phyloP scores from a whole-genome alignment of 2,113 vertebrate genomes.

The Acinonyx jubatus region DNA sequence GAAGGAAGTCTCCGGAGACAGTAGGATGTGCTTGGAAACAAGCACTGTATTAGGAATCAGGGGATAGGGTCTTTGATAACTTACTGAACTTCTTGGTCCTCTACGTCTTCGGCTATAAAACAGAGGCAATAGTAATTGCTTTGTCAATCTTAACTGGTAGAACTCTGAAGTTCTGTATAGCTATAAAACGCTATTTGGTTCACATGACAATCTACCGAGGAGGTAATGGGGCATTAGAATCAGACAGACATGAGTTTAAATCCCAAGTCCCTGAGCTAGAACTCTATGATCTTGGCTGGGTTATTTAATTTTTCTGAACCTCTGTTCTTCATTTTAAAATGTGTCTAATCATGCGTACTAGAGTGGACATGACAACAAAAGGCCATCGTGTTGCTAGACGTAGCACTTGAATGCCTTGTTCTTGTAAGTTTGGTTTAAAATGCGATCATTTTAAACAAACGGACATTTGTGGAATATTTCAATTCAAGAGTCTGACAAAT shows the following conservation, averaged over 20 bases:
- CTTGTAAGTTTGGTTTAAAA: not conserved
- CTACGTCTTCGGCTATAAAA: not conserved
- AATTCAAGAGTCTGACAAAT: not conserved
- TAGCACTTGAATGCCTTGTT: not conserved
- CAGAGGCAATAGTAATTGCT: not conserved
- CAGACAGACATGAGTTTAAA: not conserved
- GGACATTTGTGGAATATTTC: not conserved
- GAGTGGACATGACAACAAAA: not conserved
- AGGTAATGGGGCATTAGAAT: not conserved
- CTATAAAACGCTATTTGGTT: not conserved
- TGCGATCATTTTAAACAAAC: not conserved
- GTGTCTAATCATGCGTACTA: not conserved
- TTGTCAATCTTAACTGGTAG: not conserved
- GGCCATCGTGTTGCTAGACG: not conserved
- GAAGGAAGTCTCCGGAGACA: not conserved
- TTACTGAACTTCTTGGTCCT: not conserved
- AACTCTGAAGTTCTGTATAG: not conserved
- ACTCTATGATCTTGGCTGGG: not conserved
- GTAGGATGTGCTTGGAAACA: not conserved
- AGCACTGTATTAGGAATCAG: not conserved
- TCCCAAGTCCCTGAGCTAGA: not conserved
- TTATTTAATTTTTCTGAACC: not conserved
- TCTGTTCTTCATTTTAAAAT: slow-evolving; percentile 11
- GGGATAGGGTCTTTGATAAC: not conserved
- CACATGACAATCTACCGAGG: not conserved